A percentile compares a stretch with the other conserved stretches of the same genome.
Conservation (phyloP, 2,888 invertebrate species). For the Rutpela maculata region DNA sequence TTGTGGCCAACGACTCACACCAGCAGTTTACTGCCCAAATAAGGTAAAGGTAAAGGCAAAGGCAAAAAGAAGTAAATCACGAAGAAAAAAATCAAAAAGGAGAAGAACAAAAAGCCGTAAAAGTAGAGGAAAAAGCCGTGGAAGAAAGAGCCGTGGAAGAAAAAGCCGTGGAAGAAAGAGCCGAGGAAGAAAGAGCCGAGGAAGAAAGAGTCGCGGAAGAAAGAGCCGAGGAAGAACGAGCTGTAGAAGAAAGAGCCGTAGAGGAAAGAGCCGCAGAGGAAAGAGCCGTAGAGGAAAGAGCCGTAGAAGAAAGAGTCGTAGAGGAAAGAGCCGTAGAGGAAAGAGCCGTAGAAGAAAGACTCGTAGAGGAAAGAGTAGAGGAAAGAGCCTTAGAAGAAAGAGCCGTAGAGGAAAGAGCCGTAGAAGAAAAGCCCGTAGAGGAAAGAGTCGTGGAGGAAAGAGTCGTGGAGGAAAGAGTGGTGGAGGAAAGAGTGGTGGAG, state of each 20-base stretch:
- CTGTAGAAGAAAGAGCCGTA: not conserved
- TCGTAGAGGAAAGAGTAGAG: no score
- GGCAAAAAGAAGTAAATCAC: not conserved
- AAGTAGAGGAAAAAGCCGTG: no score
- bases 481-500: not conserved
- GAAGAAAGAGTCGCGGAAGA: not conserved
- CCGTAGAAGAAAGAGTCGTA: no score
- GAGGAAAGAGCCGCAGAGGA: not conserved
- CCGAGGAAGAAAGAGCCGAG: not conserved
- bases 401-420: no score
- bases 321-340: no score
- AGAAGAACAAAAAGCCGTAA: no score
- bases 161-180: no score
- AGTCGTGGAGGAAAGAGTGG: not conserved
- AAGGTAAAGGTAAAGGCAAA: not conserved
- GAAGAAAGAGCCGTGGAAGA: no score
- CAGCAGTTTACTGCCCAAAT: constrained; percentile 21
- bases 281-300: no score
- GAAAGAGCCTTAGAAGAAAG: not conserved
- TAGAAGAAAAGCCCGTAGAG: not conserved
- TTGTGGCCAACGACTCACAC: not conserved
- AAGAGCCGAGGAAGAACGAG: not conserved
- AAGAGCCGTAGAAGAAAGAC: no score
- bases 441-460: not conserved
- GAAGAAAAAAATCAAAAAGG: not conserved